Conservation (phyloP, 2,888 invertebrate genomes). For the Platerodrilus igneus region DNA sequence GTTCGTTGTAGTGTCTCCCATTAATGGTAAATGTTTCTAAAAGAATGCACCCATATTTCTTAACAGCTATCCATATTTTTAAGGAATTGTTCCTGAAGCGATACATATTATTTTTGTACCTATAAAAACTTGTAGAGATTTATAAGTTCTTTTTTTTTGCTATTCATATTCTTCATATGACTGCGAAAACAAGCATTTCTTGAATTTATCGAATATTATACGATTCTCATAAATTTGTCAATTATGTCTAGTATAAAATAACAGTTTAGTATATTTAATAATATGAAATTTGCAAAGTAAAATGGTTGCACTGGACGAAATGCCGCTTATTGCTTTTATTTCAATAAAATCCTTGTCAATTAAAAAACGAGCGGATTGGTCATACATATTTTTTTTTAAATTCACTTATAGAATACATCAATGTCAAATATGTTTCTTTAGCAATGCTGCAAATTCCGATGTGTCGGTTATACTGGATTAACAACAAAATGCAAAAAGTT, state of each 20-base stretch:
- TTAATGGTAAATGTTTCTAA: too few species aligned
- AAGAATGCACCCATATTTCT: too few species aligned
- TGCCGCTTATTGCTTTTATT: too few species aligned
- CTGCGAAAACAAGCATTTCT: too few species aligned
- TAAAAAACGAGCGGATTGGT: conserved; percentile 16
- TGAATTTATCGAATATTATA: conserved; percentile 6
- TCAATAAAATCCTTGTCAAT: conserved; percentile 16
- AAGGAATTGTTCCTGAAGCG: conserved; percentile 10
- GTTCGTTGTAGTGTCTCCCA: too few species aligned
- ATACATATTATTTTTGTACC: conserved; percentile 6
- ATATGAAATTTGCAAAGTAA: conserved; percentile 7
- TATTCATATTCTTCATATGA: too few species aligned
- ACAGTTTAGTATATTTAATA: conserved; percentile 8
- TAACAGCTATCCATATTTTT: conserved; percentile 18
- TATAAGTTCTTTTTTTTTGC: too few species aligned
- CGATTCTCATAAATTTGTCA: conserved; percentile 6
- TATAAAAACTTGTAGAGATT: conserved; percentile 11
- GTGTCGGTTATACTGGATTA: too few species aligned
- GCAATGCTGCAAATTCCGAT: conserved; percentile 5
- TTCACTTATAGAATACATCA: too few species aligned
- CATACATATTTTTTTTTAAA: conserved; percentile 16
- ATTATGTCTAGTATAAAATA: too few species aligned
- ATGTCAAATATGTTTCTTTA: too few species aligned
- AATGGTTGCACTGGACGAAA: conserved; percentile 3
- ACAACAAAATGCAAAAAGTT: too few species aligned